Percentiles rank a stretch among this genome's conserved stretches.
These are phyloP conservation scores for Zonotrichia leucophrys DNA, from an alignment of 2,113 vertebrate species.

Conservation along the genomic window DNA sequence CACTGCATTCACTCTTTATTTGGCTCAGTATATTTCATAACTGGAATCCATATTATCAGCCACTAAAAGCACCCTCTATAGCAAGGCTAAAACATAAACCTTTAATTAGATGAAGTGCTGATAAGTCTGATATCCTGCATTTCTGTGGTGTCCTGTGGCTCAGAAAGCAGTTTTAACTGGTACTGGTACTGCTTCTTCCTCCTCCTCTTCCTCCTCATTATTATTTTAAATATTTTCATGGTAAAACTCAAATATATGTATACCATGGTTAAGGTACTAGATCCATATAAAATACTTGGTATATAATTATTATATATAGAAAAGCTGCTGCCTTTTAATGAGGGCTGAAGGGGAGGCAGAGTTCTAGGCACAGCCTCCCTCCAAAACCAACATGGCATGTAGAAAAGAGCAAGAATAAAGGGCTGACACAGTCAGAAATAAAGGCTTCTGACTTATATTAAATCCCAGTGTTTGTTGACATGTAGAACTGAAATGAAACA, in stretches of 20 bases:
- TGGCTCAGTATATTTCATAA: conserved; percentile 27
- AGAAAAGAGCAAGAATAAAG: not conserved
- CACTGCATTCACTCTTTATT: not conserved
- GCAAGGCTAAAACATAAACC: conserved; percentile 36
- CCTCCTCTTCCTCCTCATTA: no score
- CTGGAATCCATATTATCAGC: not conserved
- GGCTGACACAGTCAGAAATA: not conserved
- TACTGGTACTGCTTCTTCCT: no score
- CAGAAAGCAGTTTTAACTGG: conserved; percentile 15
- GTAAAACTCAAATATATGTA: not conserved
- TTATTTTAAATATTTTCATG: not conserved
- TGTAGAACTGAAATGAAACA: not conserved
- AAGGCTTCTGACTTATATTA: not conserved
- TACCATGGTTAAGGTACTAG: not conserved
- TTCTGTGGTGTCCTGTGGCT: conserved; percentile 22
- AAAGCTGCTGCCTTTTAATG: not conserved
- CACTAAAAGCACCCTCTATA: not conserved
- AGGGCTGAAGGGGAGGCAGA: not conserved
- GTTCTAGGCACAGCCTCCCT: not conserved
- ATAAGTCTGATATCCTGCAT: conserved; percentile 35
- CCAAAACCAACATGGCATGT: not conserved
- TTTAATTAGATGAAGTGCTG: conserved; percentile 47
- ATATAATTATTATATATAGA: not conserved
- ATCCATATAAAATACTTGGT: not conserved
- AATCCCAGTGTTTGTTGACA: not conserved